These are phyloP conservation scores for Tyrophagus putrescentiae DNA, from an alignment of 1,140 invertebrate genomes.

Conservation along the genomic window DNA sequence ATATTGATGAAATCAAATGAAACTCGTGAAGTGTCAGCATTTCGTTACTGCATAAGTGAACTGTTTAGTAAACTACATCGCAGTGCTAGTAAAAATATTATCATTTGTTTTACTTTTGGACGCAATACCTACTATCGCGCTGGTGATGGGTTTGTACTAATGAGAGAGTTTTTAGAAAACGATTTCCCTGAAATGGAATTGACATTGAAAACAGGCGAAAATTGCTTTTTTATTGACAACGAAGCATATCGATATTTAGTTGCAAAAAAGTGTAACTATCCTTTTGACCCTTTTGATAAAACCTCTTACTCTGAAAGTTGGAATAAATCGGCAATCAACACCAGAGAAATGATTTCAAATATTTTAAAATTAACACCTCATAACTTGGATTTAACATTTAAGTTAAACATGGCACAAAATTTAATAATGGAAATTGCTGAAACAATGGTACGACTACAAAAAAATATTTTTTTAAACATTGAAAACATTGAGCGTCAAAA, in stretches of 20 bases:
- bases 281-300: not conserved
- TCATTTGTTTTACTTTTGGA: conserved; percentile 26
- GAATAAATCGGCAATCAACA: too few species aligned
- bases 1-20: too few species aligned
- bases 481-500: too few species aligned
- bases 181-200: not conserved
- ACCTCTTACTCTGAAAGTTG: too few species aligned
- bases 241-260: conserved; percentile 24
- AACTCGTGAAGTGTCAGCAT: too few species aligned
- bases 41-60: conserved; percentile 27
- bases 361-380: too few species aligned
- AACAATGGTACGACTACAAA: too few species aligned
- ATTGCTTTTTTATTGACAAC: conserved; percentile 24
- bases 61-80: conserved; percentile 26
- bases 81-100: conserved; percentile 28
- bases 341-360: too few species aligned
- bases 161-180: conserved; percentile 3
- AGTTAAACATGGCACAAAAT: too few species aligned
- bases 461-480: too few species aligned
- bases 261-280: conserved; percentile 8
- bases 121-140: conserved; percentile 21
- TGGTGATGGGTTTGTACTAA: conserved; percentile 20
- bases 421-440: too few species aligned
- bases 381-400: too few species aligned
- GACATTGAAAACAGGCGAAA: conserved; percentile 13